Conservation (phyloP, 2,113 vertebrate genomes). For the Larimichthys polyactis region DNA sequence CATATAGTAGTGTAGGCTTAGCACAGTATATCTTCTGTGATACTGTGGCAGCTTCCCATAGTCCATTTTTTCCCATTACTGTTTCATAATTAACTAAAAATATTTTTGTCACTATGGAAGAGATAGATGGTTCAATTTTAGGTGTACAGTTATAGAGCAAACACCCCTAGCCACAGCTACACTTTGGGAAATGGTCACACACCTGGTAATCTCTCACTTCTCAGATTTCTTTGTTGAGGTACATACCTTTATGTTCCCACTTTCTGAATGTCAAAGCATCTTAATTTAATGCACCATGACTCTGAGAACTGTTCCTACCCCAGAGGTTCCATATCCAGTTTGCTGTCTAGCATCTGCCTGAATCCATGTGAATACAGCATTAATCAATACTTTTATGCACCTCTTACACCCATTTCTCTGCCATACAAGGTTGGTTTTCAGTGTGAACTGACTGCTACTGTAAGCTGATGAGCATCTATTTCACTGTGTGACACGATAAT, state of each 20-base stretch:
- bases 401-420: background rate
- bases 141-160: too few species aligned
- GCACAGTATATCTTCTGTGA: background rate
- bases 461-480: slow-evolving; percentile 13
- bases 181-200: too few species aligned
- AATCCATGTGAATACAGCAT: too few species aligned
- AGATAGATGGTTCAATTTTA: too few species aligned
- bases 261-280: background rate
- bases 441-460: background rate
- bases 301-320: background rate
- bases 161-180: too few species aligned
- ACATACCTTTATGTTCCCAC: background rate
- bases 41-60: too few species aligned
- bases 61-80: too few species aligned
- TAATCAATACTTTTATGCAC: background rate
- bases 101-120: too few species aligned
- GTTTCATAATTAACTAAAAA: too few species aligned
- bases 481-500: slow-evolving; percentile 9
- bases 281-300: background rate
- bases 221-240: background rate
- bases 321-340: background rate
- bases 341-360: too few species aligned
- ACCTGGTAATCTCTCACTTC: slow-evolving; percentile 2
- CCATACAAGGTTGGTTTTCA: background rate
- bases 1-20: background rate